phyloP scores from a whole-genome alignment of 1,140 invertebrate genomes.

The Sinella curviseta region DNA sequence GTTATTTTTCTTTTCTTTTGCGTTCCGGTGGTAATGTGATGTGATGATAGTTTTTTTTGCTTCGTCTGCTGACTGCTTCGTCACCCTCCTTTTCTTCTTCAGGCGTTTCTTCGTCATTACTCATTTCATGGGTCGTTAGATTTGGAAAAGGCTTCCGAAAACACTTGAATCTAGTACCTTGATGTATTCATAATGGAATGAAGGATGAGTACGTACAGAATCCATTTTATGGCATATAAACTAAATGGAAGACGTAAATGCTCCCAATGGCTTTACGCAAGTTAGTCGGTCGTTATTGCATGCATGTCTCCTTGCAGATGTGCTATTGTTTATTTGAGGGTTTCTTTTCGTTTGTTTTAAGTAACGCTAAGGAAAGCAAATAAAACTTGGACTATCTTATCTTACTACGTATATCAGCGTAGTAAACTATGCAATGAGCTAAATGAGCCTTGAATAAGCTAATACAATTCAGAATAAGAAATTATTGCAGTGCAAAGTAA shows the following conservation, averaged over 20 bases:
- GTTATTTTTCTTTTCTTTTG: background rate
- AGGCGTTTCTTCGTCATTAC: conserved; percentile 25
- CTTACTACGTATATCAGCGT: too few species aligned
- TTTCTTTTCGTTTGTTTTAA: conserved; percentile 7
- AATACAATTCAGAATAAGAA: too few species aligned
- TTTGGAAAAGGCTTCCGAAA: conserved; percentile 19
- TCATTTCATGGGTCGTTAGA: conserved; percentile 23
- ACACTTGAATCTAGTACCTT: background rate
- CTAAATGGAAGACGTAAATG: background rate
- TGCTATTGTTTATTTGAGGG: background rate
- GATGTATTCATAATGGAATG: background rate
- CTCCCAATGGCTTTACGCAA: background rate
- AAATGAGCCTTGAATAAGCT: too few species aligned
- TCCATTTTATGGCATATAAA: background rate
- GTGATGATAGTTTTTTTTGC: background rate
- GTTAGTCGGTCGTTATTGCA: too few species aligned
- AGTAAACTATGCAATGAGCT: too few species aligned
- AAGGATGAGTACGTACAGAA: background rate
- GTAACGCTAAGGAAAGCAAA: background rate
- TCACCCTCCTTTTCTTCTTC: conserved; percentile 15
- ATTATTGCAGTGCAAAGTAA: too few species aligned
- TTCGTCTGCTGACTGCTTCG: conserved; percentile 9
- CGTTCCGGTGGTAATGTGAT: background rate
- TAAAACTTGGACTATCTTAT: too few species aligned
- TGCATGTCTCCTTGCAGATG: background rate